phyloP scores from a whole-genome alignment of 2,113 vertebrate genomes.

The Tachysurus fulvidraco region DNA sequence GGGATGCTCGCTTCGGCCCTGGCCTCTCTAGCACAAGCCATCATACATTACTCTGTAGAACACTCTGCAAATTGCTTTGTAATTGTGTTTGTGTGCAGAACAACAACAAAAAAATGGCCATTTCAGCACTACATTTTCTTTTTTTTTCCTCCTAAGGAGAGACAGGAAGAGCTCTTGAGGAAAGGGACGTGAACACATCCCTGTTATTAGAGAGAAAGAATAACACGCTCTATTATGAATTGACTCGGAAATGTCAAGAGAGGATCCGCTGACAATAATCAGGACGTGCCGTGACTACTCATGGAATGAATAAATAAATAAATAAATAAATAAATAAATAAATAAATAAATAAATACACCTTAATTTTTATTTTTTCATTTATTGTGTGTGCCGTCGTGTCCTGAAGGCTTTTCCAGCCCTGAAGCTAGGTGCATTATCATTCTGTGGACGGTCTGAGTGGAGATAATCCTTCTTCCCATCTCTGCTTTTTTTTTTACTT shows the following conservation, averaged over 20 bases:
- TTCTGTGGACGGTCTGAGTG: conserved; percentile 13
- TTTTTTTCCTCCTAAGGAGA: conserved; percentile 45
- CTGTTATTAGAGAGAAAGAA: conserved; percentile 55
- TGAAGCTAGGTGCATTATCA: neutral
- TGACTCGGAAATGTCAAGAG: conserved; percentile 49
- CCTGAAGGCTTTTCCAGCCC: neutral
- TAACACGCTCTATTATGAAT: conserved; percentile 25
- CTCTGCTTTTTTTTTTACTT: conserved; percentile 51
- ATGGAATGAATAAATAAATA: neutral
- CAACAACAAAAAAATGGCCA: conserved; percentile 51
- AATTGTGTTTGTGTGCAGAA: conserved; percentile 65
- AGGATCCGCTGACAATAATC: conserved; percentile 1
- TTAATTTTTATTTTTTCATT: neutral
- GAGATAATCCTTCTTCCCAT: conserved; percentile 43
- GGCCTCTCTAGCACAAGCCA: conserved; percentile 58
- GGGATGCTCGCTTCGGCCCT: conserved; percentile 51
- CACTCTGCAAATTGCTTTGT: conserved; percentile 67
- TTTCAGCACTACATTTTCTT: conserved; percentile 60
- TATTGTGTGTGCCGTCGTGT: neutral
- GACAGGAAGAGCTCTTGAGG: conserved; percentile 50
- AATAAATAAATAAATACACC: too few species aligned
- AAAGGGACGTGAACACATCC: conserved; percentile 45
- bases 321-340: neutral
- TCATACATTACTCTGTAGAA: conserved; percentile 63
- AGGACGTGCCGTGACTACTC: neutral